Evolutionary conservation across 2,888 invertebrate species (phyloP).

Genomic region (Agonopterix subpropinquella): DNA sequence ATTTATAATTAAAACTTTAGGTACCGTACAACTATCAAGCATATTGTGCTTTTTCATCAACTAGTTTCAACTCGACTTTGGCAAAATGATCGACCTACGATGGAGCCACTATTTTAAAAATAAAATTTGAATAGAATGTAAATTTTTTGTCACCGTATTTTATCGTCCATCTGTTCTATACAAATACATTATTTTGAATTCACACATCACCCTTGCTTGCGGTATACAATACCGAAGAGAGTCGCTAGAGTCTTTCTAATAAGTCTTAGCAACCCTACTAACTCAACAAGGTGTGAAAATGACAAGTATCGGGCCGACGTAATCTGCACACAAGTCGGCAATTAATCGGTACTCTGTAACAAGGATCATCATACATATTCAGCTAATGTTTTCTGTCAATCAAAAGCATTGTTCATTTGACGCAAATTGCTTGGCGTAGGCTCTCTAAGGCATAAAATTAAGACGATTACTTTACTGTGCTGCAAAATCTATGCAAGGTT

Average conservation of each 20-base stretch:
- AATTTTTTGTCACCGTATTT: too few relatives aligned
- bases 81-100: too few relatives aligned
- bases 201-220: too few relatives aligned
- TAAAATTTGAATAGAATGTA: too few relatives aligned
- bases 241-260: neutral
- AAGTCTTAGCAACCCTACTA: conserved; percentile 17
- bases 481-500: conserved; percentile 47
- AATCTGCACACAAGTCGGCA: conserved; percentile 35
- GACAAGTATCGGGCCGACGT: conserved; percentile 41
- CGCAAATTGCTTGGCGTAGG: conserved; percentile 63
- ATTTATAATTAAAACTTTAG: too few relatives aligned
- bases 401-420: conserved; percentile 53
- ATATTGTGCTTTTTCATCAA: too few relatives aligned
- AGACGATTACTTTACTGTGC: conserved; percentile 28
- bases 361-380: conserved; percentile 62
- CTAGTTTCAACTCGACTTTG: too few relatives aligned
- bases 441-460: conserved; percentile 34
- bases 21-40: too few relatives aligned
- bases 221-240: too few relatives aligned
- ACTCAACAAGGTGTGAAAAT: conserved; percentile 56
- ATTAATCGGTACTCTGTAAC: conserved; percentile 58
- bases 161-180: too few relatives aligned
- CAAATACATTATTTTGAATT: too few relatives aligned
- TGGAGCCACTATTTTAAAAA: too few relatives aligned
- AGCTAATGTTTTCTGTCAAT: conserved; percentile 54